A percentile compares a stretch with the other conserved stretches of the same genome.
Conservation (phyloP, 2,888 invertebrate species). For the Nomada flava region DNA sequence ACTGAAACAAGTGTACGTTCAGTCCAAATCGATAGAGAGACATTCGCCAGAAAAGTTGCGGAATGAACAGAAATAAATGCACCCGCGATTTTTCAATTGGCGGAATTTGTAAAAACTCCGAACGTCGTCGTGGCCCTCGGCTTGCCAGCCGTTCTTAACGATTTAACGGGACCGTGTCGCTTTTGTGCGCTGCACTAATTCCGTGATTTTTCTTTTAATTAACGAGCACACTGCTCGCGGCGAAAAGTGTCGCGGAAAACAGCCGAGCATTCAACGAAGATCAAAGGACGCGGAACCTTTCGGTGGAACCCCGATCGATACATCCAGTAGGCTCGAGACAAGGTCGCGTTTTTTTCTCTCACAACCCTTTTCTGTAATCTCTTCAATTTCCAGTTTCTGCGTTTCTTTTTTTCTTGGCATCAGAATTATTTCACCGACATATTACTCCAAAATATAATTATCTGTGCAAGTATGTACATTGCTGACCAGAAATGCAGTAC, state of each 20-base stretch:
- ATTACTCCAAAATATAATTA: too few species aligned
- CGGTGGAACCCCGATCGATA: neutral
- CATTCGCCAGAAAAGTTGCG: too few species aligned
- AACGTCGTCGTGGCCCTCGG: constrained; percentile 14
- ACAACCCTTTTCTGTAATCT: neutral
- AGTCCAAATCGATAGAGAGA: too few species aligned
- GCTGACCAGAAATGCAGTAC: neutral
- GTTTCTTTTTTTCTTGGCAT: neutral
- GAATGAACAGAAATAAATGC: neutral
- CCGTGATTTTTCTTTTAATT: constrained; percentile 46
- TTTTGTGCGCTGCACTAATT: constrained; percentile 15
- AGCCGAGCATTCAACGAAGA: constrained; percentile 46
- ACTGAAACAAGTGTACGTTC: too few species aligned
- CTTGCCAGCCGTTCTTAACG: neutral
- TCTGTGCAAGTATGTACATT: too few species aligned
- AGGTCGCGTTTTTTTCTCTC: neutral
- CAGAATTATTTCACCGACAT: too few species aligned
- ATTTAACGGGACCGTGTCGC: constrained; percentile 12
- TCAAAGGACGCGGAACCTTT: constrained; percentile 39
- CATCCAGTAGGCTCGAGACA: neutral
- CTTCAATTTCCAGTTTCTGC: neutral
- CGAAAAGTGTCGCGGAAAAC: constrained; percentile 6
- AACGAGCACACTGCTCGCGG: constrained; percentile 23
- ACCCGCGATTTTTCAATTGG: neutral
- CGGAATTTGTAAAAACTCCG: neutral